These are phyloP conservation scores for Etia nguti DNA, from an alignment of 2,113 vertebrate species.

Conservation along the genomic window DNA sequence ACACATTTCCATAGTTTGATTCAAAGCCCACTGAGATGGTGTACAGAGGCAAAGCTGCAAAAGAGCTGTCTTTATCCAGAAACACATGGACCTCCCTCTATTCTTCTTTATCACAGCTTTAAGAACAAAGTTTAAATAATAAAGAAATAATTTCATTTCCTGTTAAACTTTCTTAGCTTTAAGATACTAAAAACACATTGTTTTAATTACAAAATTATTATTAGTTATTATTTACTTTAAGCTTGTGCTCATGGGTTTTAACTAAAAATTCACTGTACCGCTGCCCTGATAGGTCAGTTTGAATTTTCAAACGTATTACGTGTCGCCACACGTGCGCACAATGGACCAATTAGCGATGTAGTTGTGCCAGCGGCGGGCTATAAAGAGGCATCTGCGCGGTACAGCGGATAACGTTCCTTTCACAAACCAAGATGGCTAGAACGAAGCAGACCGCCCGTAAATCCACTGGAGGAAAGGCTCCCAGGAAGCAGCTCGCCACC, in stretches of 20 bases:
- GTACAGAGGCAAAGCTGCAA: neutral
- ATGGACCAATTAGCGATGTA: neutral
- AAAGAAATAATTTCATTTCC: neutral
- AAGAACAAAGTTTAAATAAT: neutral
- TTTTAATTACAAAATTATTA: neutral
- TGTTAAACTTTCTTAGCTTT: neutral
- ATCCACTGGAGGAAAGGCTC: conserved; percentile 13
- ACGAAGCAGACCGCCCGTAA: neutral
- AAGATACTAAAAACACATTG: neutral
- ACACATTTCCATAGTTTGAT: neutral
- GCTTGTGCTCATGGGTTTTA: neutral
- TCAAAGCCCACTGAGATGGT: neutral
- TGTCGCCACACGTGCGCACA: neutral
- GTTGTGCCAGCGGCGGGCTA: neutral
- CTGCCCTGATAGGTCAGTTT: neutral
- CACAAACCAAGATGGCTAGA: neutral
- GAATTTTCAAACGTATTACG: neutral
- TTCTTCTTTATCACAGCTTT: neutral
- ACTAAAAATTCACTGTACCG: neutral
- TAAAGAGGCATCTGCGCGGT: neutral
- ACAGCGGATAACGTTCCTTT: rapidly evolving
- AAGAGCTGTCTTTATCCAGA: neutral
- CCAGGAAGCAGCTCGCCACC: conserved; percentile 21
- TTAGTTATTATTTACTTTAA: neutral
- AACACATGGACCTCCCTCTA: neutral